Percentiles rank a stretch among this genome's conserved stretches.
Evolutionary conservation across 2,888 invertebrate species (phyloP).

Genomic region (Augochlorella aurata): DNA sequence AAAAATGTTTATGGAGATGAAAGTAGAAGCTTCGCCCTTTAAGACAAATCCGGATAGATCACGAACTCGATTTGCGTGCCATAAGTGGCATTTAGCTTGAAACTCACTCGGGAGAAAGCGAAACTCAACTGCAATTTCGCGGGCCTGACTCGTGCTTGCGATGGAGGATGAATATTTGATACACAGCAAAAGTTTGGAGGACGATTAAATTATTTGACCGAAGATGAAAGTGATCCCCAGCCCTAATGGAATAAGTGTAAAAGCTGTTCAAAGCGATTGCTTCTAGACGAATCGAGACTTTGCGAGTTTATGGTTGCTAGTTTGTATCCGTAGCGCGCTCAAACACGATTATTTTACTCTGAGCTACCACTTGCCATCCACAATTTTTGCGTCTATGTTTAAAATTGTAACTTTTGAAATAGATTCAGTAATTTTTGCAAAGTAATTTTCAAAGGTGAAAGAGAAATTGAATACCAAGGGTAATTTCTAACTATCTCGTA

Average conservation of each 20-base stretch:
- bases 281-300: not conserved
- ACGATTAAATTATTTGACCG: not conserved
- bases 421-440: too few species aligned
- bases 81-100: not conserved
- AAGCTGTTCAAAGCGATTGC: not conserved
- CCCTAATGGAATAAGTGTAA: not conserved
- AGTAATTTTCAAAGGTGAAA: too few species aligned
- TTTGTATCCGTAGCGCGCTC: not conserved
- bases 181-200: not conserved
- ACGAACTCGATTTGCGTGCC: not conserved
- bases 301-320: not conserved
- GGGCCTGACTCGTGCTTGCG: not conserved
- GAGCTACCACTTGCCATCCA: too few species aligned
- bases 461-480: too few species aligned
- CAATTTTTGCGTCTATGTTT: too few species aligned
- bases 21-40: too few species aligned
- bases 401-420: too few species aligned
- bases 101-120: not conserved
- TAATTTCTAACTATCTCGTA: not conserved
- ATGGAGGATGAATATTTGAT: slow-evolving; percentile 15
- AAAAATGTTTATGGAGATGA: too few species aligned
- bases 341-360: not conserved
- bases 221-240: not conserved
- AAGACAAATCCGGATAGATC: not conserved
- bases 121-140: not conserved